Percentiles rank a stretch among this genome's conserved stretches.
Conservation (phyloP, 2,888 invertebrate genomes). For the Argyresthia albistria region DNA sequence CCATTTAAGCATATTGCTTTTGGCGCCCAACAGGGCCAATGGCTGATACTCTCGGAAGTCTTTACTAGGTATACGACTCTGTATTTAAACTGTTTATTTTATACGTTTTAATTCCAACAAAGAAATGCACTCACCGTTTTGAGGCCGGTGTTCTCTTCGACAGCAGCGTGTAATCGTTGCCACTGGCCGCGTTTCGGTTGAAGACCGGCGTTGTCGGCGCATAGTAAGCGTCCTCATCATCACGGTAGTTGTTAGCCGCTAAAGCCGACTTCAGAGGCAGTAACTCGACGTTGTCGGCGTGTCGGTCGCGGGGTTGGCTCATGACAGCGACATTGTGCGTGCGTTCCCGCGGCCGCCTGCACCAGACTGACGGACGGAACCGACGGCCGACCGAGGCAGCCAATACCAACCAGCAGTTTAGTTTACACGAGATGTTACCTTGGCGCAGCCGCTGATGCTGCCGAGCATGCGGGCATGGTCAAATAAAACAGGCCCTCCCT, state of each 20-base stretch:
- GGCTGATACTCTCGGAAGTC: too few relatives aligned
- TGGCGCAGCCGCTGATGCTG: too few relatives aligned
- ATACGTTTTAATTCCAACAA: too few relatives aligned
- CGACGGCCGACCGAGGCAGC: too few relatives aligned
- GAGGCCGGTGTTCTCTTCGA: slow-evolving; percentile 67
- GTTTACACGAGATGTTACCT: background rate
- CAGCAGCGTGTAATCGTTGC: slow-evolving; percentile 57
- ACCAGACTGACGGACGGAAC: slow-evolving; percentile 10
- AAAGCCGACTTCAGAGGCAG: slow-evolving; percentile 58
- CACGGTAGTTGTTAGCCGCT: slow-evolving; percentile 54
- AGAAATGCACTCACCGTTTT: slow-evolving; percentile 41
- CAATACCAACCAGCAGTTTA: too few relatives aligned
- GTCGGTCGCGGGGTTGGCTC: slow-evolving; percentile 9
- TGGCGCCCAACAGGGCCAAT: too few relatives aligned
- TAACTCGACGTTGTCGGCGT: slow-evolving; percentile 48
- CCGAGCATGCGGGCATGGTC: too few relatives aligned
- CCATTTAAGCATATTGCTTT: too few relatives aligned
- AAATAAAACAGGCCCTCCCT: background rate
- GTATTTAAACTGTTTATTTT: too few relatives aligned
- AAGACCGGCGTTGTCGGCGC: slow-evolving; percentile 36
- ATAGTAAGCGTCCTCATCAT: slow-evolving; percentile 57
- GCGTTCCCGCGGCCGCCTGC: slow-evolving; percentile 31
- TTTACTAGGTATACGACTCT: too few relatives aligned
- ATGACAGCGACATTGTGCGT: slow-evolving; percentile 30
- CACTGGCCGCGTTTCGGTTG: slow-evolving; percentile 45